phyloP scores from a whole-genome alignment of 2,113 vertebrate species.

The Etheostoma cragini region DNA sequence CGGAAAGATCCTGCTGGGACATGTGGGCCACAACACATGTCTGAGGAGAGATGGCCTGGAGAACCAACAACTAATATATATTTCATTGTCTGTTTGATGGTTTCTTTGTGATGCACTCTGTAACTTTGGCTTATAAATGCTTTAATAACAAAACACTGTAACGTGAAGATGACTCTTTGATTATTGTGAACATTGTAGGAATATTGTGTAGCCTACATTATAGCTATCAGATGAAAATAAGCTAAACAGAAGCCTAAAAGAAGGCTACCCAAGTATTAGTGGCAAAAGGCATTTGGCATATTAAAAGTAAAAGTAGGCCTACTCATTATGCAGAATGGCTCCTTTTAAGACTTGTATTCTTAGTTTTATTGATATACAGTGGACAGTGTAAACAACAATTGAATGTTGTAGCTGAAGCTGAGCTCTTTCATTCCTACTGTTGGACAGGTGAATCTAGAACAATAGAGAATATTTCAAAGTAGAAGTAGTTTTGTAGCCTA shows the following conservation, averaged over 20 bases:
- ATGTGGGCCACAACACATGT: not conserved
- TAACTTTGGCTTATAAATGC: not conserved
- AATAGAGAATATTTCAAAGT: not conserved
- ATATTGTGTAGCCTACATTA: not conserved
- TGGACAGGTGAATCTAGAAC: not conserved
- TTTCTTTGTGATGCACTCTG: not conserved
- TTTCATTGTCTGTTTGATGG: not conserved
- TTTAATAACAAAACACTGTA: not conserved
- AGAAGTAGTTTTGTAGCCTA: not conserved
- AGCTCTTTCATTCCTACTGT: not conserved
- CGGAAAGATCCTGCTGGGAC: not conserved
- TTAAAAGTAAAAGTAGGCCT: no score
- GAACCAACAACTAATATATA: not conserved
- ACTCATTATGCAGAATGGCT: no score
- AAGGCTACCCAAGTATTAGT: no score
- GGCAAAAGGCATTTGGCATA: no score
- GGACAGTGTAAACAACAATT: not conserved
- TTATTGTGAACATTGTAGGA: not conserved
- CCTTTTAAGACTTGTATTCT: no score
- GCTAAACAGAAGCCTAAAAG: not conserved
- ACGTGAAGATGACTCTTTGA: no score
- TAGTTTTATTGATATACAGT: no score
- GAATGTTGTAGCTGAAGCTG: not conserved
- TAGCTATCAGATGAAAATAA: not conserved
- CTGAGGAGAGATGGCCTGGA: not conserved